phyloP scores from a whole-genome alignment of 2,888 invertebrate species.

The Drosophila antonietae region DNA sequence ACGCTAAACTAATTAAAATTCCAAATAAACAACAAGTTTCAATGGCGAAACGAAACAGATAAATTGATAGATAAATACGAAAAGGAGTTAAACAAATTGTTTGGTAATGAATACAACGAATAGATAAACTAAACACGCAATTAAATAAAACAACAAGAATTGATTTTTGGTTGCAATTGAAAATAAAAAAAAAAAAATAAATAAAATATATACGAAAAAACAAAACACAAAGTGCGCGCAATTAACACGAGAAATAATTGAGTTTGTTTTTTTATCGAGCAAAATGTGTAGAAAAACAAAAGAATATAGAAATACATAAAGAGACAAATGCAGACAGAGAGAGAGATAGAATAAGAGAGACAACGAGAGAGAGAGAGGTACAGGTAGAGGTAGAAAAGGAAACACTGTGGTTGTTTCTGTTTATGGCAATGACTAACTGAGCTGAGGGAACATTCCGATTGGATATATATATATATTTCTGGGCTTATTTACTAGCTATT shows the following conservation, averaged over 20 bases:
- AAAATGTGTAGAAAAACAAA: conserved; percentile 31
- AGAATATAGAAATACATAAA: conserved; percentile 6
- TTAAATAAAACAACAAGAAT: conserved; percentile 45
- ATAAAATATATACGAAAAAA: conserved; percentile 18
- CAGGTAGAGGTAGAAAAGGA: conserved; percentile 22
- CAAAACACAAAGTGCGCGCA: conserved; percentile 56
- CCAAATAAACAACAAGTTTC: conserved; percentile 19
- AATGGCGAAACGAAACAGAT: conserved; percentile 30
- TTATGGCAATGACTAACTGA: conserved; percentile 51
- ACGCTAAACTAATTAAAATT: conserved; percentile 27
- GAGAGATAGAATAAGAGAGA: conserved; percentile 20
- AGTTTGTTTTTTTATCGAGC: conserved; percentile 33
- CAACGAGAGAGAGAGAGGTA: neutral
- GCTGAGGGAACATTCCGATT: conserved; percentile 20
- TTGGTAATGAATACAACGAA: conserved; percentile 42
- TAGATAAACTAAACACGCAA: conserved; percentile 59
- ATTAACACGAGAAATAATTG: conserved; percentile 56
- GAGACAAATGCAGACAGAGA: conserved; percentile 19
- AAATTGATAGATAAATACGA: conserved; percentile 42
- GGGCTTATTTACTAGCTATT: conserved; percentile 16
- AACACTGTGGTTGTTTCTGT: conserved; percentile 52
- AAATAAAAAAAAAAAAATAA: neutral
- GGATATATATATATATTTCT: neutral
- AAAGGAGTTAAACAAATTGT: conserved; percentile 28
- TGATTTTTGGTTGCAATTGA: conserved; percentile 47